phyloP scores from a whole-genome alignment of 1,140 invertebrate genomes.

The Cydia strobilella region DNA sequence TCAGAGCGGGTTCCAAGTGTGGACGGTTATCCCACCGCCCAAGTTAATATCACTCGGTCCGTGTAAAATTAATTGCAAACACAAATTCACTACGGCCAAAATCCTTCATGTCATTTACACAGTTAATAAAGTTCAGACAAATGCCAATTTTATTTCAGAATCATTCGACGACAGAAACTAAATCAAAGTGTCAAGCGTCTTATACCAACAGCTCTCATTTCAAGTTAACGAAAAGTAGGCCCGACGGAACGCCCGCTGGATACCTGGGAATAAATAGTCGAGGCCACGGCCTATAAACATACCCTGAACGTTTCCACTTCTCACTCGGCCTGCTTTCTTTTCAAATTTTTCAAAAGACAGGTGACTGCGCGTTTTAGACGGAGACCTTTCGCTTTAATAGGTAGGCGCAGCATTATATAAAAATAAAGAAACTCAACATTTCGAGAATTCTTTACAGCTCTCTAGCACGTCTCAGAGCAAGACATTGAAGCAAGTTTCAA shows the following conservation, averaged over 20 bases:
- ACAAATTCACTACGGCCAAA: slow-evolving; percentile 19
- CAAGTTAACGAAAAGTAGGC: slow-evolving; percentile 26
- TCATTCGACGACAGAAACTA: slow-evolving; percentile 15
- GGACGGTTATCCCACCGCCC: slow-evolving; percentile 6
- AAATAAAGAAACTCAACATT: slow-evolving; percentile 48
- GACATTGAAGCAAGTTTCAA: slow-evolving; percentile 36
- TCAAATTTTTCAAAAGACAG: slow-evolving; percentile 41
- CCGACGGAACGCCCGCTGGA: slow-evolving; percentile 9
- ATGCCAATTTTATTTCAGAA: neutral
- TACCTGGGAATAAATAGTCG: slow-evolving; percentile 36
- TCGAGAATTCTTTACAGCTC: slow-evolving; percentile 33
- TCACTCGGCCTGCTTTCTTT: slow-evolving; percentile 43
- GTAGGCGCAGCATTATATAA: slow-evolving; percentile 30
- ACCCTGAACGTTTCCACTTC: slow-evolving; percentile 38
- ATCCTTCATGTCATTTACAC: slow-evolving; percentile 6
- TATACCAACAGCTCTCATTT: slow-evolving; percentile 1
- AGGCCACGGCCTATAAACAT: slow-evolving; percentile 45
- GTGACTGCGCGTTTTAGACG: slow-evolving; percentile 44
- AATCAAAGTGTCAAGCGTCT: slow-evolving; percentile 18
- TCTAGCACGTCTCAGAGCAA: neutral
- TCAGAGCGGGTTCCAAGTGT: slow-evolving; percentile 7
- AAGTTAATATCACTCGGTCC: slow-evolving; percentile 26
- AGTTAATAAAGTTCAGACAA: neutral
- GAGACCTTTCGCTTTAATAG: slow-evolving; percentile 24
- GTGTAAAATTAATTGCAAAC: slow-evolving; percentile 27